phyloP scores from a whole-genome alignment of 35 echinoderm and acorn worm genomes.

The Heliocidaris tuberculata region DNA sequence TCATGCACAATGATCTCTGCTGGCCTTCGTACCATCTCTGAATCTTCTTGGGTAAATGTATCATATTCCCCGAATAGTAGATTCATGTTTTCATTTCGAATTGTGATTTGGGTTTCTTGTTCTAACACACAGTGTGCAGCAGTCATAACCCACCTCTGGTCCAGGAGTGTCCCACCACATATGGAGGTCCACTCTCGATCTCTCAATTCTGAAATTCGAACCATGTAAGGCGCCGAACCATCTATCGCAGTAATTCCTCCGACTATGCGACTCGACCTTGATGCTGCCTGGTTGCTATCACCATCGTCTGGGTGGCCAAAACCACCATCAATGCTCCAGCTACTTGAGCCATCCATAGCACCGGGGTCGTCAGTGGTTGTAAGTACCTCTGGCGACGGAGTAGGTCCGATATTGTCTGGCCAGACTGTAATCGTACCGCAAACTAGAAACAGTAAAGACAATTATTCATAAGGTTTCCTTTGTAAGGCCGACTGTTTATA shows the following conservation, averaged over 20 bases:
- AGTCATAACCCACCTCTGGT: too few relatives aligned
- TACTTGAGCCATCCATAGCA: not conserved
- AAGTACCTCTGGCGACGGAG: too few relatives aligned
- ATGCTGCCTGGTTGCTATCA: not conserved
- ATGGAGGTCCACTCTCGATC: not conserved
- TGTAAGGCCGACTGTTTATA: too few relatives aligned
- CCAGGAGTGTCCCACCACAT: too few relatives aligned
- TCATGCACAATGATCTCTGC: constrained; percentile 57
- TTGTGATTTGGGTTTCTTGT: too few relatives aligned
- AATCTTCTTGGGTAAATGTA: not conserved
- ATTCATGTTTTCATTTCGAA: not conserved
- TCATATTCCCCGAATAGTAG: constrained; percentile 75
- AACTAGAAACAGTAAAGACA: too few relatives aligned
- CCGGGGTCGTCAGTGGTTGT: too few relatives aligned
- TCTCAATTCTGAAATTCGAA: constrained; percentile 34
- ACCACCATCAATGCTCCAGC: too few relatives aligned
- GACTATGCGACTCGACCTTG: constrained; percentile 49
- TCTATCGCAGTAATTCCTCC: constrained; percentile 60
- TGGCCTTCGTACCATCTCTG: not conserved
- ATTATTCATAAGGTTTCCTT: too few relatives aligned
- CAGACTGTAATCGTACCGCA: too few relatives aligned
- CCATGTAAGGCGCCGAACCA: constrained; percentile 81
- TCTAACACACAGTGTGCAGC: constrained; percentile 51
- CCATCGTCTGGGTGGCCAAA: too few relatives aligned
- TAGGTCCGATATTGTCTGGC: too few relatives aligned